Base-by-base conservation (phyloP, 2,113 vertebrate genomes). In the Rhinopomastus cyanomelas region DNA sequence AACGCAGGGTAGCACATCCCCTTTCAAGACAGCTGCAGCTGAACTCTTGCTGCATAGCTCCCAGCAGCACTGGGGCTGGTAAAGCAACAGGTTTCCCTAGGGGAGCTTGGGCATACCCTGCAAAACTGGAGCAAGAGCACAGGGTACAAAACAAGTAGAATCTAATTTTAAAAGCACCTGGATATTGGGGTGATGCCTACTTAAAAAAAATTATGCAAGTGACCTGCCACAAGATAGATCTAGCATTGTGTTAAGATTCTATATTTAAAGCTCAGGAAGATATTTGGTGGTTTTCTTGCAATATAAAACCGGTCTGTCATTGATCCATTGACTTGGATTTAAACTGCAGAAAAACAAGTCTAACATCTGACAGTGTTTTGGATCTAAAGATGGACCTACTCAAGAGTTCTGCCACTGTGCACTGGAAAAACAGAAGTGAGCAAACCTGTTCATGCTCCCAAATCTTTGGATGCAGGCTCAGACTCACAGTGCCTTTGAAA, bases 1-100 rank as follows among this genome's bases (percentile, higher is more conserved):
- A 3, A 21, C 0, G 3, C 8, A 1, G 9, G 49, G 34, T 21
- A 55, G 8, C 11, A 1, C 26, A 34, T 0, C 12, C 46, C n/a
- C 48, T 72, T 11, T 32, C 0, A 1, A 42, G 65, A 14, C 2
- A 37, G 25, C 60, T 11, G n/a, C 46, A 44, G 76, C 32, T 62
- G 48, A 69, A 19, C 11, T 26, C 59, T 62, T 39, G 42, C 32
- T 11, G 1, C 51, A 66, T 55, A 25, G 48, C 37, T 68, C 37
- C 75, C 21, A 15, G 0, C 21, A 29, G 59, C 27, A 6, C 59
- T 9, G 11, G 37, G n/a, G 23, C 29, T 44, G 66, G n/a, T 2
- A 48, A 27, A 32, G 30, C 74, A 81, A 25, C 23, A 37, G 25
- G 16, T 6, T n/a, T 73, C 23, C 72, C 48, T 17, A 2, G 2